A percentile compares a stretch with the other conserved stretches of the same genome.
phyloP scores from a whole-genome alignment of 2,113 vertebrate species.

The Phodopus roborovskii region DNA sequence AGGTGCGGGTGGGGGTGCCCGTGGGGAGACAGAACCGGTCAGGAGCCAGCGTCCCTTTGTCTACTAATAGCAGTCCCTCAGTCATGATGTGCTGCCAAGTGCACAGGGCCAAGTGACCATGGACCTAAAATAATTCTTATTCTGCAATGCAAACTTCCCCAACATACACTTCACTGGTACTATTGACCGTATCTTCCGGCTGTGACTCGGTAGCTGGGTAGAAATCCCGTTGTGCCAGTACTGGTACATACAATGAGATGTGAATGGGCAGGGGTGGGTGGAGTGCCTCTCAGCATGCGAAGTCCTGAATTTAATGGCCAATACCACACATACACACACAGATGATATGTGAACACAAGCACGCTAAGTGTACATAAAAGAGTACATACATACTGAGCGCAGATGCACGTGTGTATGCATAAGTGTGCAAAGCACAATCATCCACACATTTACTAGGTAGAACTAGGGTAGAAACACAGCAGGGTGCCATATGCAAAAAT shows the following conservation, averaged over 20 bases:
- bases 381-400: background rate
- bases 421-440: background rate
- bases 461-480: too few species aligned
- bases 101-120: too few species aligned
- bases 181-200: background rate
- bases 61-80: background rate
- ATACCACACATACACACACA: background rate
- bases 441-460: background rate
- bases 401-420: accelerated
- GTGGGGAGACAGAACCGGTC: background rate
- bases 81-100: background rate
- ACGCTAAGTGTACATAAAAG: background rate
- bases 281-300: background rate
- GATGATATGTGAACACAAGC: too few species aligned
- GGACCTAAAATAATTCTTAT: background rate
- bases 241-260: background rate
- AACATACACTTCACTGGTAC: background rate
- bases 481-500: background rate
- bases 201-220: background rate
- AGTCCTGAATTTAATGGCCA: background rate
- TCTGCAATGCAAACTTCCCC: background rate
- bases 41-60: background rate
- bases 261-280: too few species aligned
- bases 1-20: too few species aligned
- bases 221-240: background rate